phyloP scores from a whole-genome alignment of 2,888 invertebrate species.

The Cybosia mesomella region DNA sequence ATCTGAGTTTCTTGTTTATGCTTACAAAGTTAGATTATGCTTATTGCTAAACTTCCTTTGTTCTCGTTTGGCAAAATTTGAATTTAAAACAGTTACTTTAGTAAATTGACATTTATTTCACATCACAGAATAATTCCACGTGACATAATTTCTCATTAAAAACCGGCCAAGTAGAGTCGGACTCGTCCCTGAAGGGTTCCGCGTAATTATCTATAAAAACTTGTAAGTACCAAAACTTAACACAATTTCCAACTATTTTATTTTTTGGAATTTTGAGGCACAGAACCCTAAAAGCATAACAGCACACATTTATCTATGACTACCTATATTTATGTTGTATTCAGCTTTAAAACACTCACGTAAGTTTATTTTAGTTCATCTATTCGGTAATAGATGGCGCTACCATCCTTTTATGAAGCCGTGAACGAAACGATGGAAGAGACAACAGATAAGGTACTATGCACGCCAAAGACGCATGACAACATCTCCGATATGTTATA shows the following conservation, averaged over 20 bases:
- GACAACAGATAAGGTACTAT: slow-evolving; percentile 19
- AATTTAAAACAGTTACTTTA: neutral
- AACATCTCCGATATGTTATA: slow-evolving; percentile 46
- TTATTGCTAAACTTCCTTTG: slow-evolving; percentile 2
- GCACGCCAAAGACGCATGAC: slow-evolving; percentile 38
- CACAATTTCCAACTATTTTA: too few relatives aligned
- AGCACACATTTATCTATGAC: too few relatives aligned
- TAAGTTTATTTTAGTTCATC: slow-evolving; percentile 50
- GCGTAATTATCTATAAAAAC: too few relatives aligned
- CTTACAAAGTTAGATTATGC: slow-evolving; percentile 12
- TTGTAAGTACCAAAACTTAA: too few relatives aligned
- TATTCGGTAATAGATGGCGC: slow-evolving; percentile 75
- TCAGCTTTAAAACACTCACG: neutral
- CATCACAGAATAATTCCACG: neutral
- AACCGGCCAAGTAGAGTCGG: too few relatives aligned
- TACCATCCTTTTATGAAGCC: slow-evolving; percentile 26
- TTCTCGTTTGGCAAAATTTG: neutral
- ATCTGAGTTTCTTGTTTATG: slow-evolving; percentile 10
- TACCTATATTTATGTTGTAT: neutral
- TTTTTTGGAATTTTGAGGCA: too few relatives aligned
- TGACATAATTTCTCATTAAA: neutral
- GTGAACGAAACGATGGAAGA: slow-evolving; percentile 25
- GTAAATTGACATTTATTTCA: neutral
- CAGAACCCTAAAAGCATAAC: too few relatives aligned
- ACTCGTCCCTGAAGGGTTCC: too few relatives aligned